Evolutionary conservation across 2,888 invertebrate species (phyloP), one percentile per base, ranked within the genome.

Genomic region (Panzeria rudis): DNA sequence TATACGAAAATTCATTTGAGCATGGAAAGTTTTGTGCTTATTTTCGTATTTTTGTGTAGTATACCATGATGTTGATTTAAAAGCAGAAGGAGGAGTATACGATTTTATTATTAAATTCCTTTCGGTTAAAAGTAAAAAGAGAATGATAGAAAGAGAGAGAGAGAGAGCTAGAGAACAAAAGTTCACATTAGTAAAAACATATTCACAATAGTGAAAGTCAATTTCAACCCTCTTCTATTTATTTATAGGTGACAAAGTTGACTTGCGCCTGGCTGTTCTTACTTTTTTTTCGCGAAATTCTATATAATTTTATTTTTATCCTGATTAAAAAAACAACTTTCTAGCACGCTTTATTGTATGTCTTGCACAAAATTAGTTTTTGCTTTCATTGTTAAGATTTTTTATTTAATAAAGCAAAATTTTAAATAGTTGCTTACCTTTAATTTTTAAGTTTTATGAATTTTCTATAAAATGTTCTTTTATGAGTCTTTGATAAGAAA

Each of bases 11-110:
- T 47, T 38, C 41, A 41, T 77, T 23, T 69, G 13, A 68, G 50
- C 56, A 66, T 61, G 35, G 59, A 8, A 20, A 66, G 38, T 81
- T 44, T 64, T 52, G 7, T 62, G 8, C 23, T 61, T 54, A 17
- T 72, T 50, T 61, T 52, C 23, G 13, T 64, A 47, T 66, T n/a
- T 29, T 44, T 66, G 15, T 68, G 61, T 68, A 54, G 17, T 15
- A 56, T 35, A 32, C 9, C 7, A 35, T 32, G 35, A 47, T 56
- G 69, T 69, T 62, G 50, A 38, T 54, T 82, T 54, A 7, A 25
- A 15, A 68, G 32, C 29, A 35, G 59, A 69, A 25, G 81, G 81
- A 76, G 81, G 81, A 82, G 81, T 82, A 76, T 62, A 62, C 15
- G 17, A 62, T 61, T 69, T 61, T 75, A 69, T 62, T 69, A 50